Base-by-base conservation (phyloP, 2,797 vertebrate species). In the Sebastes miniatus region DNA sequence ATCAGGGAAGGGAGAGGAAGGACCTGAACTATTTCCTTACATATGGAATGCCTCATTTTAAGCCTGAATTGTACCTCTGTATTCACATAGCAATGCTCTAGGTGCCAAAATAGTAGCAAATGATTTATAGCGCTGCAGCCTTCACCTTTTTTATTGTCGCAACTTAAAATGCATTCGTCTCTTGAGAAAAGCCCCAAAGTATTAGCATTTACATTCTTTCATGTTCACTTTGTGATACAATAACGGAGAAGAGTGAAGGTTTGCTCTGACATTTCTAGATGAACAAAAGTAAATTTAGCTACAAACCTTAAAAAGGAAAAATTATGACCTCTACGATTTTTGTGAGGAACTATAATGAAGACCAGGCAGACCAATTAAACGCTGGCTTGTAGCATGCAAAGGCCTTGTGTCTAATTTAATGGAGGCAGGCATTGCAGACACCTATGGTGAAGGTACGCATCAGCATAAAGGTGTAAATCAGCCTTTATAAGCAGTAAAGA, bases 311-410 rank as follows among this genome's bases (percentile, higher is more conserved):
- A 65, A 62, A 69, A 18, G 27, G 18, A 58, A 67, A 54, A 31
- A 64, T 24, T 16, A 77, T 78, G 54, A 78, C 67, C 25, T 29
- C 69, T 18, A 72, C 27, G 36, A 74, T 50, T 73, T 47, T 70
- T 78, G 63, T 64, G 56, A 75, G 56, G 76, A 73, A 73, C 73
- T 69, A 82, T 76, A 83, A 86, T 77, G 65, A 82, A 81, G 72
- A 83, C 69, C 63, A 18, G 68, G 77, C 34, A 86, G 70, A 57
- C 61, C 70, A 82, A 83, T 84, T 81, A 88, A 81, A 77, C 12
- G 39, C 71, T 79, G 39, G 39, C 12, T 56, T 74, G 62, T 16
- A 47, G 63, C 13, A 66, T 57, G 47, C 57, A 65, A 62, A 70
- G 64, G 69, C 62, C 54, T 13, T 29, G 63, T 54, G 58, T 77